phyloP scores from a whole-genome alignment of 2,113 vertebrate genomes.

The Colossoma macropomum region DNA sequence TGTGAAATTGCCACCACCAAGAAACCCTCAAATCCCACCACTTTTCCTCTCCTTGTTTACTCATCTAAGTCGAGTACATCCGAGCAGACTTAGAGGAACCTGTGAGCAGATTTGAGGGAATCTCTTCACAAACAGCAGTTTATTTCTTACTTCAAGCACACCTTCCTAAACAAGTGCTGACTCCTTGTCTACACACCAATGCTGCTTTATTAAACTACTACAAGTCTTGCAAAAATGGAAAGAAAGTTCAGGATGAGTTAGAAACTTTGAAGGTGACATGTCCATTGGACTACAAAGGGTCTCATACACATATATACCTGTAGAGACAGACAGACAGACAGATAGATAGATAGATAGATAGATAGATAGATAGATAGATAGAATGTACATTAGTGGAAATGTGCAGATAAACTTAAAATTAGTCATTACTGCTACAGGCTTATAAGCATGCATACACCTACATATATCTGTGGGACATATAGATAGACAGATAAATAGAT shows the following conservation, averaged over 20 bases:
- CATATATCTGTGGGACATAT: no score
- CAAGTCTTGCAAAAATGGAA: neutral
- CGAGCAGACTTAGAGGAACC: no score
- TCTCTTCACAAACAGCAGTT: neutral
- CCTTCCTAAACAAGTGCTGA: neutral
- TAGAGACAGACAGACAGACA: no score
- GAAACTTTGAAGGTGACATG: neutral
- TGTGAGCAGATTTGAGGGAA: neutral
- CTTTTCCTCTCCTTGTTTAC: slow-evolving; percentile 1
- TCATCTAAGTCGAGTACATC: neutral
- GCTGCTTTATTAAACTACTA: neutral
- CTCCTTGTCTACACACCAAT: neutral
- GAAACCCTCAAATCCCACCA: neutral
- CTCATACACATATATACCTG: neutral
- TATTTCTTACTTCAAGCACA: neutral
- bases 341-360: no score
- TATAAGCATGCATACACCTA: no score
- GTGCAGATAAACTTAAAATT: no score
- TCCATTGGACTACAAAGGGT: neutral
- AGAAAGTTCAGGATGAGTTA: neutral
- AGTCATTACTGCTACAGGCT: no score
- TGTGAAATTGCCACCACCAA: neutral
- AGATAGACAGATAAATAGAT: no score
- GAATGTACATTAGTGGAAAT: no score
- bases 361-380: no score